phyloP scores from a whole-genome alignment of 2,888 invertebrate genomes.

The Papilio demoleus region DNA sequence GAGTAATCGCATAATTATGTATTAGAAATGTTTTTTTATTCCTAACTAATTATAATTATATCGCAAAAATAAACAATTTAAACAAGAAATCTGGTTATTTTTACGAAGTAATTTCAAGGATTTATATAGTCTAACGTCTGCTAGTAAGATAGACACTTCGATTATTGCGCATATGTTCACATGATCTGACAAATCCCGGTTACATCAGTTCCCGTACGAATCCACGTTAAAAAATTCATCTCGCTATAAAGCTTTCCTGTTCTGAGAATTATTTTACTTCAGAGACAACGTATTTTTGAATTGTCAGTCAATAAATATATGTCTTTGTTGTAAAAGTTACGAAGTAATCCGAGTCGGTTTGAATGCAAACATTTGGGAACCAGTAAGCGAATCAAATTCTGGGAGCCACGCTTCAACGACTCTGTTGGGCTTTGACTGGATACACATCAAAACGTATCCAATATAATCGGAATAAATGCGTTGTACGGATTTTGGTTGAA shows the following conservation, averaged over 20 bases:
- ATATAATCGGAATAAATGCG: constrained; percentile 47
- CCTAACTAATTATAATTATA: neutral
- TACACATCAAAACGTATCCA: constrained; percentile 54
- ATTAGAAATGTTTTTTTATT: neutral
- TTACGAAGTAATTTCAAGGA: too few species aligned
- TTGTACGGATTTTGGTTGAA: constrained; percentile 37
- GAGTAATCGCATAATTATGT: neutral
- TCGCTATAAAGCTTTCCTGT: neutral
- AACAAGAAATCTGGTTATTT: neutral
- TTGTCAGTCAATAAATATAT: constrained; percentile 1
- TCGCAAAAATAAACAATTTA: neutral
- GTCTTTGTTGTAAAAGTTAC: constrained; percentile 34
- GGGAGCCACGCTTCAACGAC: constrained; percentile 55
- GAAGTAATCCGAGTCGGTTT: constrained; percentile 54
- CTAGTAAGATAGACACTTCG: too few species aligned
- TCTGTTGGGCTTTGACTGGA: constrained; percentile 56
- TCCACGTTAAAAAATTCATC: too few species aligned
- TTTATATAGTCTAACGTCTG: too few species aligned
- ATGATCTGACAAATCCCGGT: too few species aligned
- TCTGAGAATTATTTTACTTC: neutral
- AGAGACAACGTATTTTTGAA: neutral
- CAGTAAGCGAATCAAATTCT: constrained; percentile 52
- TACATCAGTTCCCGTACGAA: too few species aligned
- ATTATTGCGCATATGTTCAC: too few species aligned
- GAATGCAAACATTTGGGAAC: constrained; percentile 55